Conservation (phyloP, 2,113 vertebrate genomes). For the Vireo altiloquus region DNA sequence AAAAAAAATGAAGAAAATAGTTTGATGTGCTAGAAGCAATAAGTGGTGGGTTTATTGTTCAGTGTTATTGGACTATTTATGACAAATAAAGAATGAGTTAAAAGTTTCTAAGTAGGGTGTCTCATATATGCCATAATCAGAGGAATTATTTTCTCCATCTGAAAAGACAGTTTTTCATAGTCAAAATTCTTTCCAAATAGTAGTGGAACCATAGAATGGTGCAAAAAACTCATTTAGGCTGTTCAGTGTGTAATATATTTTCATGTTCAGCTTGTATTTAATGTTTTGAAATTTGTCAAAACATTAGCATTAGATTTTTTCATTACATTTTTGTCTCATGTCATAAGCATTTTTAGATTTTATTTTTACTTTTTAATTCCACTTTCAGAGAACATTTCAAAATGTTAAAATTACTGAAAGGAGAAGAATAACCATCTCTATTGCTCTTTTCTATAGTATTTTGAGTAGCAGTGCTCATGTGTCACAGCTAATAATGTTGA, state of each 20-base stretch:
- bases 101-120: neutral
- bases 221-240: neutral
- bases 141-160: neutral
- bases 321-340: neutral
- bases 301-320: neutral
- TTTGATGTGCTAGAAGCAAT: neutral
- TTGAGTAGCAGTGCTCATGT: neutral
- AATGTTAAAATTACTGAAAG: neutral
- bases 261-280: neutral
- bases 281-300: neutral
- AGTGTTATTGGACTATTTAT: neutral
- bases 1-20: accelerated
- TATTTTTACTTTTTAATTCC: neutral
- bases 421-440: neutral
- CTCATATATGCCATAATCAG: neutral
- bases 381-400: neutral
- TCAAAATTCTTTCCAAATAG: neutral
- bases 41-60: neutral
- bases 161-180: neutral
- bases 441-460: neutral
- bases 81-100: neutral
- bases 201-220: neutral
- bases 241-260: neutral
- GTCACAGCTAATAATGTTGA: neutral
- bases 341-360: neutral